Conservation (phyloP, 2,888 invertebrate genomes). For the Troilus luridus region DNA sequence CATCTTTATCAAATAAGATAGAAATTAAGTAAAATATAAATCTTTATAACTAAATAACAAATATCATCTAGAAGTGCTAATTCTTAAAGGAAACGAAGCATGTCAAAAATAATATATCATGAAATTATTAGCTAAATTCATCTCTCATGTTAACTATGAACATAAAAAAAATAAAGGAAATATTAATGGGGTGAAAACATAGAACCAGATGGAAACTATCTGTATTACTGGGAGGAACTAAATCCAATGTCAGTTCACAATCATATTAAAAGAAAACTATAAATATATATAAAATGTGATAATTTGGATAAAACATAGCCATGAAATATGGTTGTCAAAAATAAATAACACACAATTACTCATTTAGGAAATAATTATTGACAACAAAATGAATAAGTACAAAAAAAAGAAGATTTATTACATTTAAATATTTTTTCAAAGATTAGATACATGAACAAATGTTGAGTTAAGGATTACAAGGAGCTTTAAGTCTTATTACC, state of each 20-base stretch:
- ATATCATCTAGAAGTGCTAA: too few species aligned
- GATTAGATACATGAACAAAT: background rate
- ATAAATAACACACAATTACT: background rate
- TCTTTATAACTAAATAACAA: too few species aligned
- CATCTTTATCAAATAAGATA: too few species aligned
- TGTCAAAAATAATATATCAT: too few species aligned
- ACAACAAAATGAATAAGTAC: background rate
- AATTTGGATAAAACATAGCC: background rate
- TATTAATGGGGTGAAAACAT: too few species aligned
- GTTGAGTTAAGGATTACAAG: background rate
- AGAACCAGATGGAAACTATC: too few species aligned
- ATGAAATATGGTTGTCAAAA: background rate
- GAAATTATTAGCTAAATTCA: too few species aligned
- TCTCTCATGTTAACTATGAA: too few species aligned
- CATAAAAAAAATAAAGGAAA: too few species aligned
- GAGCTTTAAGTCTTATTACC: background rate
- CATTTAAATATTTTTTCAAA: background rate
- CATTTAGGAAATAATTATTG: background rate
- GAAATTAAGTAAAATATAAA: too few species aligned
- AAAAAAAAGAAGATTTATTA: background rate
- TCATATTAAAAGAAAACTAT: background rate
- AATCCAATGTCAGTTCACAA: background rate
- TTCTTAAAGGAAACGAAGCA: too few species aligned
- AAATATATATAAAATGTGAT: background rate
- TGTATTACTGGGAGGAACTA: too few species aligned